phyloP scores from a whole-genome alignment of 2,113 vertebrate species.

The Oenanthe melanoleuca region DNA sequence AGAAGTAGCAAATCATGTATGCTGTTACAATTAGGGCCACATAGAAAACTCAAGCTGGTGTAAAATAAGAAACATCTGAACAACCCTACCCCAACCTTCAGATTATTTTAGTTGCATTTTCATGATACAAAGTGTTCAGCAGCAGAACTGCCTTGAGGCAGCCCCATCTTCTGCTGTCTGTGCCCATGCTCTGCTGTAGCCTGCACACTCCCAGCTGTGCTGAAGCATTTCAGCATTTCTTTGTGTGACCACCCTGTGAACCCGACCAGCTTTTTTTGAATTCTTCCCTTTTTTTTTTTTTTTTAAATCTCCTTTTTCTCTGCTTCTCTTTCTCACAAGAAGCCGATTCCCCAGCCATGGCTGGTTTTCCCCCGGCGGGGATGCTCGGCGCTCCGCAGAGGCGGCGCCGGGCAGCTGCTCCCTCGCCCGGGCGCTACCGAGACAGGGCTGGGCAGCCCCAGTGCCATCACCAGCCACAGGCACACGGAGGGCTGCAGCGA shows the following conservation, averaged over 20 bases:
- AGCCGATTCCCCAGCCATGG: neutral
- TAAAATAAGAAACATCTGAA: neutral
- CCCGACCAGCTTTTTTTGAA: neutral
- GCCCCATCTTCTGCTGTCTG: neutral
- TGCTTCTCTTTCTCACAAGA: too few relatives aligned
- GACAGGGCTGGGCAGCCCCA: neutral
- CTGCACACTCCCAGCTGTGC: neutral
- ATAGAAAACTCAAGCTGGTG: accelerated
- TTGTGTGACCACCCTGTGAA: neutral
- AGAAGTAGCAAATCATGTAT: neutral
- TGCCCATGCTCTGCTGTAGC: neutral
- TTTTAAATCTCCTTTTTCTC: neutral
- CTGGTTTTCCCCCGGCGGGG: neutral
- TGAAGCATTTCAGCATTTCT: neutral
- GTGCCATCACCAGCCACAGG: neutral
- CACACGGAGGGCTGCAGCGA: neutral
- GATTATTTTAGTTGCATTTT: neutral
- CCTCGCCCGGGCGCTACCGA: accelerated
- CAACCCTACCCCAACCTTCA: neutral
- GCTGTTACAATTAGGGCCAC: neutral
- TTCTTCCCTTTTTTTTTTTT: too few relatives aligned
- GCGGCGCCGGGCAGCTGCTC: neutral
- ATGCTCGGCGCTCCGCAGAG: neutral
- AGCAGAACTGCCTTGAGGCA: neutral
- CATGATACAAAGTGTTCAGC: neutral